Evolutionary conservation across 2,888 invertebrate species (phyloP), one percentile per base, ranked within the genome.

Genomic region (Troides aeacus): DNA sequence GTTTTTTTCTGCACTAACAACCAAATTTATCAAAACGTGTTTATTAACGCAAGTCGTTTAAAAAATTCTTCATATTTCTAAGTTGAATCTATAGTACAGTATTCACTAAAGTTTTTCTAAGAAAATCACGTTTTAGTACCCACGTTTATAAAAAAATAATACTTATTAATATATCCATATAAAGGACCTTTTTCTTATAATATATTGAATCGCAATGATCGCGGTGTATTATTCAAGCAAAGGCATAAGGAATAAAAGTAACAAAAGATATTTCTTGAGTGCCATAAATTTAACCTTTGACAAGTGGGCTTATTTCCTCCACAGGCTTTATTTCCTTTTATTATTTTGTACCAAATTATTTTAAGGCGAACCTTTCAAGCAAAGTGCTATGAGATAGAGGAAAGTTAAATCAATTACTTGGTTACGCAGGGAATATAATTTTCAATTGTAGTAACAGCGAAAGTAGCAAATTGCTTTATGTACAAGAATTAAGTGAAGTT

Each of bases 321-420:
- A 68, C 60, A 64, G 69, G 72, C 67, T 59, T 68, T 68, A 63
- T 68, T 71, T 73, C 73, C 68, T 72, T 73, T 74, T 73, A 74
- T 78, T 78, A 81, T 82, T 83, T 80, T 78, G 76, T 76, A 69
- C 75, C 75, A 79, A 88, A 88, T 85, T 80, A 81, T 78, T 84
- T 87, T 84, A 83, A 73, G 76, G 66, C 63, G 76, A 82, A 81
- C 84, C 87, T 88, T 85, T 89, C 81, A 87, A 78, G 75, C 77
- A 73, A 79, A 86, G 85, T 84, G 84, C 78, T 77, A 79, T 73
- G 77, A 78, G 79, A 76, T 74, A 79, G 77, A 72, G 80, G 77
- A 81, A 83, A 83, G 81, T 80, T 84, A 86, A 88, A 83, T 76
- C 79, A 86, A 88, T 89, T 86, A 86, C 78, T 78, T 71, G 69